Evolutionary conservation across 1,140 invertebrate genomes (phyloP).

Genomic region (Zaprionus ghesquierei): DNA sequence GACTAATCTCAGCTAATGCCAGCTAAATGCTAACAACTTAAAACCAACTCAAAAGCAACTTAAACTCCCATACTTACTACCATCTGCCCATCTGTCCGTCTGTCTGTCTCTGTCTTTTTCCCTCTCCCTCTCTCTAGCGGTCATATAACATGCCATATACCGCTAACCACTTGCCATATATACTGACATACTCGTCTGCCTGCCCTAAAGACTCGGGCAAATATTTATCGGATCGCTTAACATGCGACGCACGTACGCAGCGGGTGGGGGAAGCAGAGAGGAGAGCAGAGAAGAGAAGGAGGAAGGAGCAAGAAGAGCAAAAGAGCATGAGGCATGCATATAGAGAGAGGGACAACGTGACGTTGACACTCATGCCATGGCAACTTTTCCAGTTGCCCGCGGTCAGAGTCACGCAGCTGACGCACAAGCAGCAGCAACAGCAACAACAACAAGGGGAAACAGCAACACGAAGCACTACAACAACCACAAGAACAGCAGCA

Average conservation of each 20-base stretch:
- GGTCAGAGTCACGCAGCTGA: conserved; percentile 57
- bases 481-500: conserved; percentile 16
- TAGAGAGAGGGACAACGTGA: conserved; percentile 54
- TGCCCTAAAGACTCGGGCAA: conserved; percentile 51
- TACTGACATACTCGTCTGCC: neutral
- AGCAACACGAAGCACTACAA: conserved; percentile 38
- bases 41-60: conserved; percentile 73
- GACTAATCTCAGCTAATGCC: conserved; percentile 74
- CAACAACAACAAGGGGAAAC: conserved; percentile 6
- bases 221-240: conserved; percentile 68
- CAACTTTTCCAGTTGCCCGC: conserved; percentile 33
- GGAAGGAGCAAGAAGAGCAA: neutral
- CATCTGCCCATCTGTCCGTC: neutral
- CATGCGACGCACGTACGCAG: conserved; percentile 60
- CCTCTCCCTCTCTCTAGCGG: conserved; percentile 13
- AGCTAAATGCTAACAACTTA: conserved; percentile 77
- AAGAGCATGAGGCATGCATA: conserved; percentile 8
- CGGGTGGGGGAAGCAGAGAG: conserved; percentile 17
- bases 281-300: conserved; percentile 3
- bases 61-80: conserved; percentile 47
- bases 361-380: conserved; percentile 65
- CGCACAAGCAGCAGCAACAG: conserved; percentile 34
- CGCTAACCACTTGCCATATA: conserved; percentile 24
- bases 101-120: conserved; percentile 5
- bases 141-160: conserved; percentile 9